Evolutionary conservation across 2,888 invertebrate species (phyloP).

Genomic region (Agrochola lota): DNA sequence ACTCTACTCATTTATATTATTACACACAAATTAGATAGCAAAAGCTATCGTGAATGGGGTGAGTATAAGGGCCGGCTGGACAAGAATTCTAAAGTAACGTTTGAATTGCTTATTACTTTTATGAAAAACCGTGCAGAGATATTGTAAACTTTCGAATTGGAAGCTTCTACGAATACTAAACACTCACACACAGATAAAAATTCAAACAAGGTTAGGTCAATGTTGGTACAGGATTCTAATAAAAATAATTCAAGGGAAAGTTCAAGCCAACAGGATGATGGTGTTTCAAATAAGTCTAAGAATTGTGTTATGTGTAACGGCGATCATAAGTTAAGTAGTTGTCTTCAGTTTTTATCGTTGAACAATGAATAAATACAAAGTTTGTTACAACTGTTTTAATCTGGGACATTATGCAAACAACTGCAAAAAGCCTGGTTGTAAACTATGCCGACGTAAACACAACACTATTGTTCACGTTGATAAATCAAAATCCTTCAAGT

Average conservation of each 20-base stretch:
- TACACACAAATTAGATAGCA: neutral
- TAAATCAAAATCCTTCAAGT: neutral
- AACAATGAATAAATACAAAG: neutral
- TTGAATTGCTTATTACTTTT: slow-evolving; percentile 1
- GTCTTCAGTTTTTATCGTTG: neutral
- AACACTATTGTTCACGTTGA: neutral
- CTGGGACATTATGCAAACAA: neutral
- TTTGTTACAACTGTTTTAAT: neutral
- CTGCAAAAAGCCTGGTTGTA: neutral
- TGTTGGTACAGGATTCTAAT: neutral
- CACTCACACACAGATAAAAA: neutral
- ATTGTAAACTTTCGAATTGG: too few relatives aligned
- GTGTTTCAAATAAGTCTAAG: neutral
- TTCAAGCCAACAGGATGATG: neutral
- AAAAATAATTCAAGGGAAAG: neutral
- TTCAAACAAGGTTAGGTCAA: neutral
- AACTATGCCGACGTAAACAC: neutral
- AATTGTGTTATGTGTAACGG: neutral
- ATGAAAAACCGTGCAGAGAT: slow-evolving; percentile 1
- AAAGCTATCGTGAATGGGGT: slow-evolving; percentile 5
- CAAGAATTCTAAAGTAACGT: slow-evolving; percentile 2
- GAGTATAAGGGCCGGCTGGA: slow-evolving; percentile 4
- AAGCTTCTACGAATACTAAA: neutral
- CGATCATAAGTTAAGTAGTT: neutral
- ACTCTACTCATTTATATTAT: too few relatives aligned